Percentiles rank a stretch among this genome's conserved stretches.
These are phyloP conservation scores for Gymnoscopelus microlampas DNA, from an alignment of 2,797 vertebrate genomes.

Conservation along the genomic window DNA sequence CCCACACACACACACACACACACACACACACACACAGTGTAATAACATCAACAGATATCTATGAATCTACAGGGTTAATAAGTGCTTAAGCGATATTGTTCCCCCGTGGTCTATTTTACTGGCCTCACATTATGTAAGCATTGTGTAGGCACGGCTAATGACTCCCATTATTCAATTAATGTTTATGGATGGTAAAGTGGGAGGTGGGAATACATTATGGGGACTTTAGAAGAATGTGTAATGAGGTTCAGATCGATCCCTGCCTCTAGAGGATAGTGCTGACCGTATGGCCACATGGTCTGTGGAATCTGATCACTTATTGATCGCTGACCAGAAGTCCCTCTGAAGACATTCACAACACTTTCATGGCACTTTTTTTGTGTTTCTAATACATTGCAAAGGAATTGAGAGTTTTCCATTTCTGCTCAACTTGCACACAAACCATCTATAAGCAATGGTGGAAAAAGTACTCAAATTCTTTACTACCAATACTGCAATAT, in stretches of 20 bases:
- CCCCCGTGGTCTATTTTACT: not conserved
- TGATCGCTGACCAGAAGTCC: not conserved
- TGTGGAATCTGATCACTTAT: not conserved
- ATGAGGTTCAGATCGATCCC: constrained; percentile 67
- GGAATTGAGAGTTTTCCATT: too few relatives aligned
- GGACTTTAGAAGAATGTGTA: constrained; percentile 57
- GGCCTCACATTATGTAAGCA: constrained; percentile 46
- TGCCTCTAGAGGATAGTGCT: constrained; percentile 32
- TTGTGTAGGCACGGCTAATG: constrained; percentile 51
- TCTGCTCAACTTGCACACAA: too few relatives aligned
- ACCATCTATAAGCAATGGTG: not conserved
- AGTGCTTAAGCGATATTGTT: too few relatives aligned
- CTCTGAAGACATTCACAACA: not conserved
- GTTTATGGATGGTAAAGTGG: constrained; percentile 32
- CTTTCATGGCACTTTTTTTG: not conserved
- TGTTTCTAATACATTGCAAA: constrained; percentile 18
- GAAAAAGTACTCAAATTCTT: too few relatives aligned
- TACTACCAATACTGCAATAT: too few relatives aligned
- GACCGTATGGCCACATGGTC: constrained; percentile 11
- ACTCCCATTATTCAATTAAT: constrained; percentile 67
- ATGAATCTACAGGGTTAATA: too few relatives aligned
- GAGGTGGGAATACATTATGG: constrained; percentile 20
- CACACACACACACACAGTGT: too few relatives aligned
- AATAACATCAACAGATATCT: too few relatives aligned
- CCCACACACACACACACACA: too few relatives aligned